Evolutionary conservation across 2,888 invertebrate species (phyloP), one percentile per base, ranked within the genome.

Genomic region (Plagodis pulveraria): DNA sequence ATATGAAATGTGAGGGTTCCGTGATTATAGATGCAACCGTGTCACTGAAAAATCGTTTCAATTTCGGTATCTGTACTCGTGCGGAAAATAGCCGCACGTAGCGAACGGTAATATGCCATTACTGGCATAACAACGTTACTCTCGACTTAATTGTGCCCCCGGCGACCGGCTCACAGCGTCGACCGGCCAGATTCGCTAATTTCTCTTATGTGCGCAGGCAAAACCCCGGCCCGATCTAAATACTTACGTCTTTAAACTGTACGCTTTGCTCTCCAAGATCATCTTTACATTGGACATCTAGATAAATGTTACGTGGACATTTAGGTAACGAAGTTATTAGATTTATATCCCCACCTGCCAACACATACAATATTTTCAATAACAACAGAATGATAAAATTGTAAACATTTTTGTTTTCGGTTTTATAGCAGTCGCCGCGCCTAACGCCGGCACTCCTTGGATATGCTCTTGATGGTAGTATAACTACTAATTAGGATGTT

Each of bases 71-170:
- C 79, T 74, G 81, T 79, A 76, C 77, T 78, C 76, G 78, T 77
- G 80, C 77, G 80, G 82, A 82, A 87, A 87, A 86, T 84, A 80
- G 76, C 78, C 78, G 81, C 81, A 78, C 80, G 80, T 74, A 82
- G 76, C 81, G 77, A 76, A 72, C 83, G 78, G 84, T 88, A 86
- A 87, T 88, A 86, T 77, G 84, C 85, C 78, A 90, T 89, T 86
- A 89, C 80, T 77, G 78, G 77, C 84, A 81, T 91, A 91, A 91
- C 90, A 84, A 81, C 78, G 84, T 91, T 91, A 90, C 87, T 86
- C 84, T 84, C 87, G 81, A 87, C 87, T 88, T 89, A 89, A 90
- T 91, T 89, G 79, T 69, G 85, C 91, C 87, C 71, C 76, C 75
- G 81, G 88, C 86, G 69, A 50, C 55, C 50, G 48, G 51, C 10